Evolutionary conservation across 2,888 invertebrate genomes (phyloP).

Genomic region (Pyrrhia umbra): DNA sequence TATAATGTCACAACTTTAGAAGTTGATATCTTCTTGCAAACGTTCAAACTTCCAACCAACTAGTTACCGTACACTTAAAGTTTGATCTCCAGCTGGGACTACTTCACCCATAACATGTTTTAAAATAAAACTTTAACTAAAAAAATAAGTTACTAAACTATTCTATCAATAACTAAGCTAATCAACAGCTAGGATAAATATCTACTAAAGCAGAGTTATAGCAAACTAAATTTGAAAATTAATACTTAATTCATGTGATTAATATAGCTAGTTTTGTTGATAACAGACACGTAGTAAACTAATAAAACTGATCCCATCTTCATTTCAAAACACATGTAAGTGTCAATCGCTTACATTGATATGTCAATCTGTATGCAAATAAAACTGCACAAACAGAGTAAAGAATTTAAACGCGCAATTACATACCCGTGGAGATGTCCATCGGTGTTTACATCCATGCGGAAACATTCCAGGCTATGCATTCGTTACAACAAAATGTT

Average conservation of each 20-base stretch:
- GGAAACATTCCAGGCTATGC: slow-evolving; percentile 64
- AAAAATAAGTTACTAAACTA: neutral
- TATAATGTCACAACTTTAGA: neutral
- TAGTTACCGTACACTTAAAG: neutral
- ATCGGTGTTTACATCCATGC: slow-evolving; percentile 34
- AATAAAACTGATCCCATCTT: too few species aligned
- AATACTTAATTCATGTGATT: neutral
- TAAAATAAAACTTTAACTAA: neutral
- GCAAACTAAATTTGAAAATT: too few species aligned
- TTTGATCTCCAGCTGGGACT: neutral
- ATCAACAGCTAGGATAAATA: too few species aligned
- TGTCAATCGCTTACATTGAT: slow-evolving; percentile 43
- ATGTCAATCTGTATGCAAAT: slow-evolving; percentile 55
- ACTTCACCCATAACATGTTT: neutral
- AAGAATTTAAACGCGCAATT: slow-evolving; percentile 31
- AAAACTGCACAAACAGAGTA: slow-evolving; percentile 22
- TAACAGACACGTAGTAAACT: too few species aligned
- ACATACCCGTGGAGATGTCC: slow-evolving; percentile 21
- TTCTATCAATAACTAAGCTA: too few species aligned
- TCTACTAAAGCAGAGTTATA: too few species aligned
- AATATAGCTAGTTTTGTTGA: neutral
- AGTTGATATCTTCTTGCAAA: neutral
- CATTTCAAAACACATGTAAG: too few species aligned
- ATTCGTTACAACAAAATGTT: slow-evolving; percentile 74
- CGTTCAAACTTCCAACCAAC: neutral